Evolutionary conservation across 2,113 vertebrate genomes (phyloP), one percentile per base, ranked within the genome.

Genomic region (Clarias batrachus): DNA sequence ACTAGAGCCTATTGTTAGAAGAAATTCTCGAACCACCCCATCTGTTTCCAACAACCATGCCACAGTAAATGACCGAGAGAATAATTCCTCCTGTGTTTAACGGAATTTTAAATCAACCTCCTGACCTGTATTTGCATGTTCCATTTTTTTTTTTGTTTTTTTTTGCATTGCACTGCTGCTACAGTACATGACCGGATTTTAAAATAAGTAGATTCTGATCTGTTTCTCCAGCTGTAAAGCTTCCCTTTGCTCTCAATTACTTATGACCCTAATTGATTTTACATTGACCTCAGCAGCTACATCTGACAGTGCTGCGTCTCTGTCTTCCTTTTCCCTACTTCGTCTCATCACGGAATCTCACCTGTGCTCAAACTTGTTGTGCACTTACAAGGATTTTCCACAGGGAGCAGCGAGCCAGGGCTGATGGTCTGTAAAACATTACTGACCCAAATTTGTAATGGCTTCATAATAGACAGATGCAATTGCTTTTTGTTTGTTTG

Each of bases 231-330:
- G 80, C 41, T 63, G 41, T 62, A 66, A 33, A 48, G 33, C 66
- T 89, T 30, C 41, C 25, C 54, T 19, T 52, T 85, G 80, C 25
- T 57, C 66, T 83, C 30, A 30, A 33, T 37, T 73, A 68, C 84
- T 56, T 17, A 57, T 80, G 74, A 86, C 81, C 86, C 68, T 70
- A 37, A 83, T 33, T 62, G 84, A 84, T 84, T 88, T 87, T 60
- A 63, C 73, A 54, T 48, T 81, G 84, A 84, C 74, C 87, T 65
- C 37, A 71, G 84, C 68, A 66, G 52, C 63, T 74, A 27, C 23
- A 84, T 41, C 80, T 21, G 73, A 83, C 66, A 86, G 66, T 37
- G 23, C 81, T 5, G 23, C 33, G 23, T 65, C 88, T 65, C 59
- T 74, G n/a, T 48, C 52, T 23, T 62, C 63, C 23, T 60, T n/a